These are phyloP conservation scores for Latheticus oryzae DNA, from an alignment of 2,888 invertebrate genomes.

Conservation along the genomic window DNA sequence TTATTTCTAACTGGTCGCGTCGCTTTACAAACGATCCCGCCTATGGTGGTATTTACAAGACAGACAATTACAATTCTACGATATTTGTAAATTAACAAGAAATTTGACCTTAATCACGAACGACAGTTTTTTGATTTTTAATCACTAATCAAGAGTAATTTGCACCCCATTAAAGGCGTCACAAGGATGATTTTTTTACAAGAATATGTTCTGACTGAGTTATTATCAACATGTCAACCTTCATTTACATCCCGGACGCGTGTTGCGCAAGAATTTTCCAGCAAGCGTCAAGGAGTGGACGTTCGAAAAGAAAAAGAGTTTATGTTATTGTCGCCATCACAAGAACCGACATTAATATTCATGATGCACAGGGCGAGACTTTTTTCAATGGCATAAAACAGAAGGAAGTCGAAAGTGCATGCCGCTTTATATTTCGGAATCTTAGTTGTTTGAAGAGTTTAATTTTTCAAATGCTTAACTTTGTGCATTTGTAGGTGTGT, in stretches of 20 bases:
- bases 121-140: constrained; percentile 20
- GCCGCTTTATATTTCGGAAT: too few species aligned
- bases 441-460: too few species aligned
- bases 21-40: constrained; percentile 9
- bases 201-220: constrained; percentile 5
- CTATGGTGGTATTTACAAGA: constrained; percentile 6
- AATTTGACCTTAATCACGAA: constrained; percentile 17
- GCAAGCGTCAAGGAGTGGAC: constrained; percentile 30
- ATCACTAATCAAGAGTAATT: constrained; percentile 3
- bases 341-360: constrained; percentile 34
- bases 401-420: too few species aligned
- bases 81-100: constrained; percentile 5
- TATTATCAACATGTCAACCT: constrained; percentile 14
- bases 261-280: constrained; percentile 31
- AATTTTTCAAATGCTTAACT: too few species aligned
- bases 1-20: constrained; percentile 13
- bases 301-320: constrained; percentile 29
- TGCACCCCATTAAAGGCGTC: too few species aligned
- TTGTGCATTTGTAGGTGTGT: too few species aligned
- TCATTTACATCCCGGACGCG: constrained; percentile 28
- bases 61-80: constrained; percentile 14
- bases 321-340: constrained; percentile 25
- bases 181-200: too few species aligned
- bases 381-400: constrained; percentile 4
- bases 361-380: constrained; percentile 30